Evolutionary conservation across 2,888 invertebrate species (phyloP), one percentile per base, ranked within the genome.

Genomic region (Parnassius orleans): DNA sequence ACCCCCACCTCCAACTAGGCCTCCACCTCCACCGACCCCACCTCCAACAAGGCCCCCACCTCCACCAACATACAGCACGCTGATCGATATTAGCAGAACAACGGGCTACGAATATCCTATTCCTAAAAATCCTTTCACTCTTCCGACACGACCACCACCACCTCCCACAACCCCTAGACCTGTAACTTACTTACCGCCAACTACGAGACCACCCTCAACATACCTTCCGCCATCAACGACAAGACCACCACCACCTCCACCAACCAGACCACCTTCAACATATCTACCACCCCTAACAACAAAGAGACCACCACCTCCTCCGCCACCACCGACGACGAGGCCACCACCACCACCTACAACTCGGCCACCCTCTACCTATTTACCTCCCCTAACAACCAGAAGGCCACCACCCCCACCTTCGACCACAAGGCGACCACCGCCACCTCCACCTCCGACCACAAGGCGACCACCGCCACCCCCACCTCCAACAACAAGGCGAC

Each of bases 271-370:
- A n/a, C 68, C 69, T 0, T 73, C 63, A 62, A 71, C 58, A 55
- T 67, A 65, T 44, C 41, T 19, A 57, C 67, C 60, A 1, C 65
- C 64, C 12, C 24, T 50, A 9, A 55, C 66, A 51, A 59, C 63
- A 9, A 65, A 56, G 41, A 84, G 84, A 5, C 85, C 84, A 2
- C 76, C 78, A 12, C 74, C 75, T 10, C 70, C 69, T 9, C 53
- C 64, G 43, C 66, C 69, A 3, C 66, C 63, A 9, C 64, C 58
- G 12, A 64, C 66, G 2, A 64, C 69, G 9, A 69, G 71, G 33
- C 70, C 63, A 12, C 55, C 69, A 41, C 63, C 70, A 1, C 65
- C 66, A 0, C 72, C 70, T 73, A 14, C 11, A 63, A 70, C 63
- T 15, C 67, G 64, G 3, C 66, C 67, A 19, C 68, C 69, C 0